Evolutionary conservation across 1,140 invertebrate genomes (phyloP), one percentile per base, ranked within the genome.

Genomic region (Bombus breviceps): DNA sequence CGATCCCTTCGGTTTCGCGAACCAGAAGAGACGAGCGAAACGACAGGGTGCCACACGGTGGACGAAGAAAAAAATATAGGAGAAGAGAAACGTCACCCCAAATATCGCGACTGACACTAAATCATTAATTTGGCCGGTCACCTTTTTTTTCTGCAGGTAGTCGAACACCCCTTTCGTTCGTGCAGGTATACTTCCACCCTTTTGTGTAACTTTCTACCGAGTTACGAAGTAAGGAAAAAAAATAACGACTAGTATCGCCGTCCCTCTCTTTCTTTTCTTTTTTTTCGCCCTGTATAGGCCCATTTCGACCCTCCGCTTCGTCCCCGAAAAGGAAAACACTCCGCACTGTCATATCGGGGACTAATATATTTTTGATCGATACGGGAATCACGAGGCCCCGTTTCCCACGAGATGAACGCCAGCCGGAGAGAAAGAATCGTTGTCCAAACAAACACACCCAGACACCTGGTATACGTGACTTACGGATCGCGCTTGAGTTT

Each of bases 291-390:
- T 64, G 57, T 62, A 43, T 28, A n/a, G 41, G 28, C 32, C 77
- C 34, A 57, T 83, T 32, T 37, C 68, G 72, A 86, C 84, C 80
- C 84, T 83, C 89, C 91, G 88, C 83, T 85, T 81, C 81, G 88
- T 68, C 66, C 85, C 75, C 47, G 64, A 68, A 86, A 93, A 87
- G 91, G 90, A 94, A 95, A 95, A 94, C 93, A 95, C 94, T 95
- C 93, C 92, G 93, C 93, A 93, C 92, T 95, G 94, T 95, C 94
- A 95, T 93, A 95, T 94, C 92, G 94, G 91, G 90, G 88, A 95
- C 95, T 95, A 95, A 95, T 95, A 95, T 95, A 95, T 95, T 95
- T 95, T 95, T 95, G 94, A 95, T 95, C 94, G 94, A 95, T 95
- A 80, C 88, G 28, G 85, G 91, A 92, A 92, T 92, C 89, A 85